Conservation (phyloP, 2,797 vertebrate species). For the Protosalanx chinensis region DNA sequence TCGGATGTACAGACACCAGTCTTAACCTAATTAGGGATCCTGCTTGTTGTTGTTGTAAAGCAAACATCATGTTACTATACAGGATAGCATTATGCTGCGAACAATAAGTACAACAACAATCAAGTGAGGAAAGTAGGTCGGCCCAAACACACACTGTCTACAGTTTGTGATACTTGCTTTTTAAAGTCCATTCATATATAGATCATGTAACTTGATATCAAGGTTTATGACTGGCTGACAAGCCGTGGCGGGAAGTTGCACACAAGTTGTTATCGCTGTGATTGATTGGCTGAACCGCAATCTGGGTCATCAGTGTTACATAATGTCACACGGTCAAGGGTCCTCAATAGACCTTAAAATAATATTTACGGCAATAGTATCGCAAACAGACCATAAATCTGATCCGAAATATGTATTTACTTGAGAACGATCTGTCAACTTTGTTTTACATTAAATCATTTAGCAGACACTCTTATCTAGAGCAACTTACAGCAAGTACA, state of each 20-base stretch:
- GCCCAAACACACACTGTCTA: background rate
- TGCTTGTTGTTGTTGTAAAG: background rate
- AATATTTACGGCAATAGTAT: background rate
- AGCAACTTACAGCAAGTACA: too few relatives aligned
- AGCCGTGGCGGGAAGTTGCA: constrained; percentile 31
- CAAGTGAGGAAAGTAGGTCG: too few relatives aligned
- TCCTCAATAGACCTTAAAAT: background rate
- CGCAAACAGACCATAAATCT: too few relatives aligned
- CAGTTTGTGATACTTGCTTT: background rate
- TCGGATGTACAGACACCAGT: too few relatives aligned
- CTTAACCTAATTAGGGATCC: too few relatives aligned
- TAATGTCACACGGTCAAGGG: constrained; percentile 42
- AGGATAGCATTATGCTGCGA: background rate
- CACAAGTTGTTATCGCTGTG: constrained; percentile 53
- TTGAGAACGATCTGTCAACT: background rate
- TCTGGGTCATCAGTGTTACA: constrained; percentile 55
- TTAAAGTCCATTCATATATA: constrained; percentile 8
- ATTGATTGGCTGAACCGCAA: constrained; percentile 43
- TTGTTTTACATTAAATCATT: background rate
- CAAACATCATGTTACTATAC: background rate
- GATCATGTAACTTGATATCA: constrained; percentile 26
- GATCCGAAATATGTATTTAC: background rate
- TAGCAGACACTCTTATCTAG: too few relatives aligned
- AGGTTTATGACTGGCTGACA: constrained; percentile 44
- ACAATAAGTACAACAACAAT: background rate